These are phyloP conservation scores for Quadroppia sp. DNA, from an alignment of 2,888 invertebrate genomes.

Conservation along the genomic window DNA sequence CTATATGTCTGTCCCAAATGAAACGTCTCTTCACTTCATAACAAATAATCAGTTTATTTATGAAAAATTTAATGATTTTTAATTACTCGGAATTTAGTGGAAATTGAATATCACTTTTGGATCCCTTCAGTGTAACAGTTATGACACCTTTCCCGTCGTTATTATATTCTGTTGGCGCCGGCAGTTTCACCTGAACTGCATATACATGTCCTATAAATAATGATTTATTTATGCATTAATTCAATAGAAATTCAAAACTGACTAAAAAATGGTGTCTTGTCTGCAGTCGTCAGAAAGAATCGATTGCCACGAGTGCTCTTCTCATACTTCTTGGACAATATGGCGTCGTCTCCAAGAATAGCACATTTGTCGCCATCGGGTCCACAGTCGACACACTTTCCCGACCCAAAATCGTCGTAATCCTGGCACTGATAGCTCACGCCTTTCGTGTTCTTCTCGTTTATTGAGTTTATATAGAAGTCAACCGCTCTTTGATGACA, in stretches of 20 bases:
- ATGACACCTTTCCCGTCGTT: not conserved
- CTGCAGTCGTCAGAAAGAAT: not conserved
- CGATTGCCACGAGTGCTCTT: not conserved
- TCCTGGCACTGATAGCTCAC: not conserved
- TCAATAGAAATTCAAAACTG: not conserved
- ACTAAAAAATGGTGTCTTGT: not conserved
- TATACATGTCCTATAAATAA: not conserved
- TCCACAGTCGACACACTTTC: not conserved
- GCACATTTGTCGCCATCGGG: not conserved
- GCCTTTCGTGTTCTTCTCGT: not conserved
- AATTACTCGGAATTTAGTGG: not conserved
- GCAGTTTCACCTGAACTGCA: not conserved
- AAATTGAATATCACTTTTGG: not conserved
- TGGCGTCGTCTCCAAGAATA: not conserved
- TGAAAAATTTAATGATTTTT: not conserved
- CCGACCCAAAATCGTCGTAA: not conserved
- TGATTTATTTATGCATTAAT: not conserved
- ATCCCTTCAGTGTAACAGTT: not conserved
- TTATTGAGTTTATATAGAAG: not conserved
- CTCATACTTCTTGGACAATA: not conserved
- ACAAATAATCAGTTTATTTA: too few relatives aligned
- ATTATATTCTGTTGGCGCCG: not conserved
- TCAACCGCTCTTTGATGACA: constrained; percentile 79
- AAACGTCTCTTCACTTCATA: not conserved
- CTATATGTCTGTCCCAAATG: not conserved